Percentiles rank a stretch among this genome's conserved stretches.
Conservation (phyloP, 2,888 invertebrate species). For the Drosophila suboccidentalis region DNA sequence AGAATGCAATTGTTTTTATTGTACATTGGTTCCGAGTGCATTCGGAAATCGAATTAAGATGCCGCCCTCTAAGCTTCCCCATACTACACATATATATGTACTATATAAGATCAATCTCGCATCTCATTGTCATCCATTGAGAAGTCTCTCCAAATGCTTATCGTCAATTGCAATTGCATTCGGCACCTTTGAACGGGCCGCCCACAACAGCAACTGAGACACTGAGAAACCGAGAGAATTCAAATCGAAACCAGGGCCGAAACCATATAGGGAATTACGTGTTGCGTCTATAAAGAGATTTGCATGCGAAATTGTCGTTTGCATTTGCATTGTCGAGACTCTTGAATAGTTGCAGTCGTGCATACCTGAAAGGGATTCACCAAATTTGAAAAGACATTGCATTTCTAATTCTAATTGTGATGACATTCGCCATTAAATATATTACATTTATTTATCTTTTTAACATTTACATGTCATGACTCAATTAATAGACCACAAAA, state of each 20-base stretch:
- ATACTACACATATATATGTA: background rate
- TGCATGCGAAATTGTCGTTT: conserved; percentile 11
- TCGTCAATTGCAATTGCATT: conserved; percentile 5
- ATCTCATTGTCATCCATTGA: conserved; percentile 5
- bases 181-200: conserved; percentile 44
- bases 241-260: conserved; percentile 5
- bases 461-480: background rate
- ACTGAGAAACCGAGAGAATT: background rate
- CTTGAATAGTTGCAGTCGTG: background rate
- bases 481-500: background rate
- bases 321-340: conserved; percentile 22
- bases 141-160: conserved; percentile 3
- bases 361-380: background rate
- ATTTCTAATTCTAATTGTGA: background rate
- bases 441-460: background rate
- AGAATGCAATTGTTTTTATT: no score
- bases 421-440: background rate
- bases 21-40: background rate
- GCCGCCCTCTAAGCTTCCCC: conserved; percentile 27
- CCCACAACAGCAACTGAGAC: background rate
- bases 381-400: background rate
- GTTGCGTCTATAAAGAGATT: background rate
- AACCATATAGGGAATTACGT: conserved; percentile 23
- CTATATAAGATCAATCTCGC: background rate
- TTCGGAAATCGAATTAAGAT: conserved; percentile 10